A percentile compares a stretch with the other conserved stretches of the same genome.
Conservation (phyloP, 2,888 invertebrate species). For the Antheraea assamensis region DNA sequence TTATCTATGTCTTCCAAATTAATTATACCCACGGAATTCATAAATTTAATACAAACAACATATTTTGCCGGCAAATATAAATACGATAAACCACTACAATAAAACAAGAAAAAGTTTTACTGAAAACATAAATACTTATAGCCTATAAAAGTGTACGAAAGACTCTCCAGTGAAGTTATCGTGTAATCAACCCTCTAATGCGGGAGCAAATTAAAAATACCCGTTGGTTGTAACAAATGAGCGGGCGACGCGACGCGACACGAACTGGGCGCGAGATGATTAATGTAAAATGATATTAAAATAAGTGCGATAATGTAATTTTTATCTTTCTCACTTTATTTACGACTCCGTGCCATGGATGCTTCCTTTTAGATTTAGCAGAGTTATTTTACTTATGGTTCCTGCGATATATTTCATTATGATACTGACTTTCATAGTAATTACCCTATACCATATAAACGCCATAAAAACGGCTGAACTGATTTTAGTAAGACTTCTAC, state of each 20-base stretch:
- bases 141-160: not conserved
- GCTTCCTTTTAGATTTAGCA: conserved; percentile 33
- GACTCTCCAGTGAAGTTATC: conserved; percentile 25
- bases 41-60: too few relatives aligned
- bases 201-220: conserved; percentile 61
- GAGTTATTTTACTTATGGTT: conserved; percentile 22
- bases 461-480: too few relatives aligned
- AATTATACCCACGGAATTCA: too few relatives aligned
- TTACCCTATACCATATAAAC: too few relatives aligned
- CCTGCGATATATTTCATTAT: conserved; percentile 8
- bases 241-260: conserved; percentile 40
- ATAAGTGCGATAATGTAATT: conserved; percentile 74
- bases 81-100: too few relatives aligned
- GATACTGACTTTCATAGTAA: too few relatives aligned
- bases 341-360: conserved; percentile 48
- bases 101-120: not conserved
- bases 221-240: conserved; percentile 44
- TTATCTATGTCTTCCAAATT: too few relatives aligned
- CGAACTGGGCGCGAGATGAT: conserved; percentile 58
- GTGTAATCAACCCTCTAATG: conserved; percentile 52
- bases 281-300: conserved; percentile 76
- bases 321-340: conserved; percentile 70
- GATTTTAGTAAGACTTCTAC: too few relatives aligned
- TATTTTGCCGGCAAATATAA: too few relatives aligned
- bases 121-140: too few relatives aligned